Evolutionary conservation across 2,113 vertebrate species (phyloP), one percentile per base, ranked within the genome.

Genomic region (Tragelaphus scriptus): DNA sequence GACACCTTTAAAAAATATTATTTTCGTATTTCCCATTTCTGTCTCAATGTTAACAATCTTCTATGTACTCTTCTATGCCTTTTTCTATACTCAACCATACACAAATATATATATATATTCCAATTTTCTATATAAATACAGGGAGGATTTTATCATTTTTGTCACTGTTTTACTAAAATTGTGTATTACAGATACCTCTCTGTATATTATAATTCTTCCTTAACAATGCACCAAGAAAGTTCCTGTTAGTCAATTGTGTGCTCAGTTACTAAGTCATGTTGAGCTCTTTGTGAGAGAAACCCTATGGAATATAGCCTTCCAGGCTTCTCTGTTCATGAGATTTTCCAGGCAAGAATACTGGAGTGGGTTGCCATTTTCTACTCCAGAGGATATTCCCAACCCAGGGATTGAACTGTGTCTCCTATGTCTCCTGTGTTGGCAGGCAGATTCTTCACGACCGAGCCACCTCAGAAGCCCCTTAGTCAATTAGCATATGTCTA

Each of bases 51-150:
- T 91, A 96, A 93, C 6, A 79, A 96, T 47, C 7, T 44, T 92
- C 32, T 88, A 92, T 68, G 13, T 87, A 80, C 10, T 71, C 23
- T 86, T 32, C 40, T 23, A 96, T 81, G 40, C 9, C 30, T 95
- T 93, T 61, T 77, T 85, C 61, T 85, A 58, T 40, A 96, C 26
- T 91, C 65, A 93, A 85, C 28, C 17, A 92, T 32, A 92, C 26
- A 88, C 4, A 95, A 89, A 90, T 49, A 36, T 21, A 90, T 4
- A 90, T 4, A 87, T 53, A 47, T 2, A 92, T 49, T 90, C 86
- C 40, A 92, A 85, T 90, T 95, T 96, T 95, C 77, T 90, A 65
- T 65, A 82, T 40, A 88, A 88, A 65, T 17, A 86, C 11, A 92
- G 4, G 19, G 21, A 88, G 11, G 51, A 92, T 85, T 81, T 79